Percentiles rank a stretch among this genome's conserved stretches.
phyloP scores from a whole-genome alignment of 2,113 vertebrate species.

The Oncorhynchus tshawytscha region DNA sequence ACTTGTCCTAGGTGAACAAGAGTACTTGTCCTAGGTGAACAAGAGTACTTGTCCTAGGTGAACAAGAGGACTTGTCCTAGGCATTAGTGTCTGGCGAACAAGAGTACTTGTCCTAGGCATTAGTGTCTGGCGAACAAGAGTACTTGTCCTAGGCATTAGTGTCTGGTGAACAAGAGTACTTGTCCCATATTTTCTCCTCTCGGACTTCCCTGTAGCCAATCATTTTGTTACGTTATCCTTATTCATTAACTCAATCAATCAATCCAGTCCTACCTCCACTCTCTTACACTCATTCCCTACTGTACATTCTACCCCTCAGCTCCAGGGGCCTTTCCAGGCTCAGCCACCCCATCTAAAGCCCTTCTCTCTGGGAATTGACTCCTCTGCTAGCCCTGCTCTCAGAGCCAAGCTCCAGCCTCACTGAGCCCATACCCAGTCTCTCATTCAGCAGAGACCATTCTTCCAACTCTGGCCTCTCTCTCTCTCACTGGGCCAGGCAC shows the following conservation, averaged over 20 bases:
- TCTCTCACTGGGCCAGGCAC: background rate
- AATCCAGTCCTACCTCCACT: background rate
- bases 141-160: slow-evolving; percentile 50
- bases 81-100: too few relatives aligned
- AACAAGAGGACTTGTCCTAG: too few relatives aligned
- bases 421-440: background rate
- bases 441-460: background rate
- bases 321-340: background rate
- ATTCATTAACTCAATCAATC: slow-evolving; percentile 8
- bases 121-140: too few relatives aligned
- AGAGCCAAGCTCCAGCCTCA: background rate
- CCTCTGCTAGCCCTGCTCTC: background rate
- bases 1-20: too few relatives aligned
- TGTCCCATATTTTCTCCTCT: slow-evolving; percentile 25
- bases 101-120: slow-evolving; percentile 16
- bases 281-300: background rate
- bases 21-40: too few relatives aligned
- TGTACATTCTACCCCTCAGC: background rate
- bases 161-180: too few relatives aligned
- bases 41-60: too few relatives aligned
- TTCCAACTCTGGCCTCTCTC: background rate
- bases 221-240: background rate
- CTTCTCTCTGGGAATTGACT: too few relatives aligned
- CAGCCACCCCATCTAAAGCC: background rate
- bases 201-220: background rate